Conservation (phyloP, 1,140 invertebrate genomes). For the Steinernema feltiae region DNA sequence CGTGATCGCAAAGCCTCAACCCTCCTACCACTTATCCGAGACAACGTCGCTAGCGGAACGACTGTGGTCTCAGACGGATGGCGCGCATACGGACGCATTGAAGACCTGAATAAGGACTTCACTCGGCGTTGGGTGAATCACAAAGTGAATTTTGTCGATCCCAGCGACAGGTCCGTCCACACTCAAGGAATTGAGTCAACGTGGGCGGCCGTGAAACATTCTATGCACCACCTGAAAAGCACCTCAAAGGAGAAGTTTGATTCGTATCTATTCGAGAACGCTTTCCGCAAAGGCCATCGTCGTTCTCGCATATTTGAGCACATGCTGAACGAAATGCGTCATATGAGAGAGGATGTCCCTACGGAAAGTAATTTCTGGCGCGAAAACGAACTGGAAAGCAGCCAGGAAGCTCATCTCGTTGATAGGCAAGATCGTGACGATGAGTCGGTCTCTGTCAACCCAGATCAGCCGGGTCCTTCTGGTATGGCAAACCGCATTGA, state of each 20-base stretch:
- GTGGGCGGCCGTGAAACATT: not conserved
- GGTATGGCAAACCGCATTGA: too few species aligned
- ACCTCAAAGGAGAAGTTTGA: not conserved
- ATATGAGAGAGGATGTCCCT: too few species aligned
- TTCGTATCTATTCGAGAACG: too few species aligned
- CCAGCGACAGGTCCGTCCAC: not conserved
- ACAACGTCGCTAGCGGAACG: not conserved
- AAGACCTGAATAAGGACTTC: not conserved
- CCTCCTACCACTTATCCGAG: not conserved
- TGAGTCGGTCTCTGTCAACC: too few species aligned
- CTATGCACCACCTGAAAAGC: not conserved
- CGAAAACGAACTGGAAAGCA: too few species aligned
- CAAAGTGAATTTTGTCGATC: not conserved
- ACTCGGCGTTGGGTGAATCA: not conserved
- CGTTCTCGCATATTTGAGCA: too few species aligned
- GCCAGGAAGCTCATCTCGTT: too few species aligned
- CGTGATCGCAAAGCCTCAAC: not conserved
- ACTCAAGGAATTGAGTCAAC: not conserved
- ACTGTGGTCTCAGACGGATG: not conserved
- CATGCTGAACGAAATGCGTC: too few species aligned
- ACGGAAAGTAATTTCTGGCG: too few species aligned
- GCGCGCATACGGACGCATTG: not conserved
- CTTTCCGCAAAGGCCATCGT: too few species aligned
- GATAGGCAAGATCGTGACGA: too few species aligned
- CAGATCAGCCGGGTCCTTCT: too few species aligned